These are phyloP conservation scores for Uria lomvia DNA, from an alignment of 2,113 vertebrate species.

Conservation along the genomic window DNA sequence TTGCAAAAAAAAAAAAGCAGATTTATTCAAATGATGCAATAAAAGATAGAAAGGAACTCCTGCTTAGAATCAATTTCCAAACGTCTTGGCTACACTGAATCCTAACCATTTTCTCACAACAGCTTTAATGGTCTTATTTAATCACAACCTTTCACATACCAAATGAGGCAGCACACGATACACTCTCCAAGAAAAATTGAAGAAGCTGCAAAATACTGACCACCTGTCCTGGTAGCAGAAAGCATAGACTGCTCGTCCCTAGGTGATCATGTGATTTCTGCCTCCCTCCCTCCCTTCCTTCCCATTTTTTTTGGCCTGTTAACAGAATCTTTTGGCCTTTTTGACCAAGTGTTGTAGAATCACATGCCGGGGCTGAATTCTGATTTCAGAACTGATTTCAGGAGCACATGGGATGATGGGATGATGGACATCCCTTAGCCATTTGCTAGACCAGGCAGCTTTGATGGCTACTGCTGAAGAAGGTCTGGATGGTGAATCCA, in stretches of 20 bases:
- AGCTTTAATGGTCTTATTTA: background rate
- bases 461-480: background rate
- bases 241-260: background rate
- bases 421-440: background rate
- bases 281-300: fast-evolving
- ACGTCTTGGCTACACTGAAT: background rate
- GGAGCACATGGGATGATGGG: background rate
- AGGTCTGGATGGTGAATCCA: background rate
- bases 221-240: background rate
- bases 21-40: background rate
- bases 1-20: background rate
- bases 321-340: background rate
- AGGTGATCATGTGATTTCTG: background rate
- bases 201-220: background rate
- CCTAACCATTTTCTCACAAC: background rate
- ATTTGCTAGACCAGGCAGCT: background rate
- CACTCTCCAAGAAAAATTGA: background rate
- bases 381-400: background rate
- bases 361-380: background rate
- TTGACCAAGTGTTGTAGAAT: background rate
- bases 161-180: background rate
- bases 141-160: background rate
- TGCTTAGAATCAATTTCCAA: background rate
- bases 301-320: background rate
- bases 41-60: background rate